Conservation (phyloP, 2,888 invertebrate species). For the Acrocera orbiculus region DNA sequence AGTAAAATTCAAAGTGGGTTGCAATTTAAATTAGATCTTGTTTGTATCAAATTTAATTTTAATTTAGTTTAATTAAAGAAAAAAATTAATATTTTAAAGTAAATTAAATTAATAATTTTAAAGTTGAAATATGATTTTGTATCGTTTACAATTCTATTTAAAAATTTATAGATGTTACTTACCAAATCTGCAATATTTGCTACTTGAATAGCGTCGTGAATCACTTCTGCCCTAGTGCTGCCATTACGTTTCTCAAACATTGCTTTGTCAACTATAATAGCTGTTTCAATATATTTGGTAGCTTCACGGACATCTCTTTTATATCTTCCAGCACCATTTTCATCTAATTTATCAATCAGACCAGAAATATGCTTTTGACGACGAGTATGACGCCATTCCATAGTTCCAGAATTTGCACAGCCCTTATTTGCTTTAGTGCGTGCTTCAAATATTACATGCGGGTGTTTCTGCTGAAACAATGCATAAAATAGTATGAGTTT, state of each 20-base stretch:
- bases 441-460: conserved; percentile 93
- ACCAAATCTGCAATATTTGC: conserved; percentile 96
- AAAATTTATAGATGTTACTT: too few species aligned
- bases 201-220: conserved; percentile 90
- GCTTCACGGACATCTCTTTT: conserved; percentile 72
- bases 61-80: too few species aligned
- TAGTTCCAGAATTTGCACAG: conserved; percentile 65
- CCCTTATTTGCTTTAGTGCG: conserved; percentile 79
- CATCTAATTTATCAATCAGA: conserved; percentile 27
- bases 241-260: conserved; percentile 90
- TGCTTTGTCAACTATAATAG: conserved; percentile 86
- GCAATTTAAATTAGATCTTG: too few species aligned
- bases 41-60: too few species aligned
- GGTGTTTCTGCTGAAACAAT: conserved; percentile 85
- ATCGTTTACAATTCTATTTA: background rate
- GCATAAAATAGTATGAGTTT: too few species aligned
- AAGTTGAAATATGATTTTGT: background rate
- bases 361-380: conserved; percentile 40
- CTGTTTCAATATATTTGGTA: conserved; percentile 90
- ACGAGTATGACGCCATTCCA: conserved; percentile 54
- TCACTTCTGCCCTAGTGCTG: conserved; percentile 69
- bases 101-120: too few species aligned
- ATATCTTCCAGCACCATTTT: conserved; percentile 32
- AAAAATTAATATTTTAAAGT: too few species aligned
- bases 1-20: too few species aligned